phyloP scores from a whole-genome alignment of 2,797 vertebrate species.

The Sebastes wilsoni region DNA sequence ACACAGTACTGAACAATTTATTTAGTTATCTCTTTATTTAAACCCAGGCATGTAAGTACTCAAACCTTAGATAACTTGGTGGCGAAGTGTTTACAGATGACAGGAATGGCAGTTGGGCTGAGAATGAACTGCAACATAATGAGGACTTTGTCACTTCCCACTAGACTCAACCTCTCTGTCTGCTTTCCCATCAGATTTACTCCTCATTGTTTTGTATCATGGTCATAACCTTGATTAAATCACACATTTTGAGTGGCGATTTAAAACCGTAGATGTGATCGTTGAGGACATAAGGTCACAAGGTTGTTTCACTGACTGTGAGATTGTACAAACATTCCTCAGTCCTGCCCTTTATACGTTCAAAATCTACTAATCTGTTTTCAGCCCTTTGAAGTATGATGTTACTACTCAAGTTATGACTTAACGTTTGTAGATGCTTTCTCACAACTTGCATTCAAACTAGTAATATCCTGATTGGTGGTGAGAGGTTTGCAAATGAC shows the following conservation, averaged over 20 bases:
- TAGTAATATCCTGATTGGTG: not conserved
- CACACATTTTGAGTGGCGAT: not conserved
- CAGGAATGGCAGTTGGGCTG: not conserved
- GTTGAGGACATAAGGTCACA: not conserved
- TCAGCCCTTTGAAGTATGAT: not conserved
- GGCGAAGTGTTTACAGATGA: not conserved
- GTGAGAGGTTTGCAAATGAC: not conserved
- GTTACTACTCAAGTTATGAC: not conserved
- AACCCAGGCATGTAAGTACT: not conserved
- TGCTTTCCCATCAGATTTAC: not conserved
- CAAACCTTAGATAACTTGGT: not conserved
- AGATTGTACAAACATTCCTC: not conserved
- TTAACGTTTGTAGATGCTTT: not conserved
- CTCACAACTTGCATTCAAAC: not conserved
- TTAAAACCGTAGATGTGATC: not conserved
- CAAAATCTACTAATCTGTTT: not conserved
- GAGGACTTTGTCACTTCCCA: not conserved
- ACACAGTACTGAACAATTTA: not conserved
- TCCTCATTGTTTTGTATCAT: not conserved
- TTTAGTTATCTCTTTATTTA: not conserved
- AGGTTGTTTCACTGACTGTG: not conserved
- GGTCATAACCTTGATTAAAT: not conserved
- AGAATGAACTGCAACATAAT: not conserved
- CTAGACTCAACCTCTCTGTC: not conserved
- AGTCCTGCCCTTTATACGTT: not conserved